Evolutionary conservation across 2,888 invertebrate species (phyloP).

Genomic region (Norana najaformis): DNA sequence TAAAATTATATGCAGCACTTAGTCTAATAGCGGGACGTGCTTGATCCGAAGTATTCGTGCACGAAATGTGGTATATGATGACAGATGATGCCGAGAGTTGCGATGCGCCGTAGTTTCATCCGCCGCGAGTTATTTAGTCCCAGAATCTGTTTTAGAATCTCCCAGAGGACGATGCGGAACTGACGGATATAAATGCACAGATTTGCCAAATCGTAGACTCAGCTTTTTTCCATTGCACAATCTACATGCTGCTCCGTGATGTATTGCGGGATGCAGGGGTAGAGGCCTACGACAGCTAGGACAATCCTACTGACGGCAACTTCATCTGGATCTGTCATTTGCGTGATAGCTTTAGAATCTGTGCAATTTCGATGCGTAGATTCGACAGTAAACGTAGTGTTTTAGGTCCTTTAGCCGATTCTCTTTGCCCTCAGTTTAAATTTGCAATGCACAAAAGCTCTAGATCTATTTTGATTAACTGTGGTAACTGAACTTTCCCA

Average conservation of each 20-base stretch:
- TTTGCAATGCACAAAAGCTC: too few relatives aligned
- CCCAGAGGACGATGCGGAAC: not conserved
- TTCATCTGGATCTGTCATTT: not conserved
- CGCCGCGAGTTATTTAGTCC: not conserved
- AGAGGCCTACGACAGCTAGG: not conserved
- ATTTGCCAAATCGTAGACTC: not conserved
- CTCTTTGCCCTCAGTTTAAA: too few relatives aligned
- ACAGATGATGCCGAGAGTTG: not conserved
- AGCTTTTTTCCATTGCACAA: not conserved
- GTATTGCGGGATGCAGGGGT: not conserved
- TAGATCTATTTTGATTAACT: too few relatives aligned
- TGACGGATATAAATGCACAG: not conserved
- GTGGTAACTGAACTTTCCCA: too few relatives aligned
- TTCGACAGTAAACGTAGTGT: not conserved
- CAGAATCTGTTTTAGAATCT: not conserved
- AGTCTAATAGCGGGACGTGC: not conserved
- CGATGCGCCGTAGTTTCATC: not conserved
- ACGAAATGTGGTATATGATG: not conserved
- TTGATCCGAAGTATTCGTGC: not conserved
- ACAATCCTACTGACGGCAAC: not conserved
- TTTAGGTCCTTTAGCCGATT: not conserved
- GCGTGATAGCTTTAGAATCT: too few relatives aligned
- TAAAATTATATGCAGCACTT: not conserved
- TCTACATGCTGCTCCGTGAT: not conserved
- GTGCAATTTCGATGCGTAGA: not conserved